Evolutionary conservation across 2,888 invertebrate genomes (phyloP).

Genomic region (Megalurothrips usitatus): DNA sequence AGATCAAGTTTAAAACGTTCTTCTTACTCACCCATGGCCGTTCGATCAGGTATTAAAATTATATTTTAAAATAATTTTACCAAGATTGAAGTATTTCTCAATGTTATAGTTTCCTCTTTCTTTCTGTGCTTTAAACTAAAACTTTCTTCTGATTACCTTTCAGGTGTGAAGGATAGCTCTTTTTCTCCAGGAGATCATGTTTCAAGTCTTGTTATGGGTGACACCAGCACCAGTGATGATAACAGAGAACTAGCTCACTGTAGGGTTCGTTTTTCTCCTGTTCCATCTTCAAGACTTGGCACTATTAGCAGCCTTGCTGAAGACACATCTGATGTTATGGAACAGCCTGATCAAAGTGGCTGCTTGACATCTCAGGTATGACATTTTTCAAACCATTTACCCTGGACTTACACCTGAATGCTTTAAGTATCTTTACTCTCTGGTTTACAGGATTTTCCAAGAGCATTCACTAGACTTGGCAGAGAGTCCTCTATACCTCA

Average conservation of each 20-base stretch:
- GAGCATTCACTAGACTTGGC: not conserved
- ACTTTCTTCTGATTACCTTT: not conserved
- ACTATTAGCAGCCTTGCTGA: constrained; percentile 4
- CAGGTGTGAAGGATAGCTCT: not conserved
- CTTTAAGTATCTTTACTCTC: not conserved
- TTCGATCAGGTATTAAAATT: not conserved
- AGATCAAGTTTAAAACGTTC: constrained; percentile 77
- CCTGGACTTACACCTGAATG: not conserved
- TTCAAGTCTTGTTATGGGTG: not conserved
- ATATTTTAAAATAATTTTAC: not conserved
- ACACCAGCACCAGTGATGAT: not conserved
- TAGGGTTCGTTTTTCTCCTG: not conserved
- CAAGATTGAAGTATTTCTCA: not conserved
- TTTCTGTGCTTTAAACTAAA: not conserved
- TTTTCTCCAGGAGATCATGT: not conserved
- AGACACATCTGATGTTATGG: not conserved
- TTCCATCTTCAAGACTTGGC: not conserved
- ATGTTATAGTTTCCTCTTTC: not conserved
- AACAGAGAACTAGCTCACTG: not conserved
- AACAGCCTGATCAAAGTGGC: not conserved
- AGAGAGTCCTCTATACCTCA: not conserved
- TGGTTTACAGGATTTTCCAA: not conserved
- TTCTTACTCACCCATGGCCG: constrained; percentile 46
- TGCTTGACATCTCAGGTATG: not conserved
- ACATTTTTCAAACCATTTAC: not conserved